Evolutionary conservation across 2,113 vertebrate genomes (phyloP).

Genomic region (Natator depressus): DNA sequence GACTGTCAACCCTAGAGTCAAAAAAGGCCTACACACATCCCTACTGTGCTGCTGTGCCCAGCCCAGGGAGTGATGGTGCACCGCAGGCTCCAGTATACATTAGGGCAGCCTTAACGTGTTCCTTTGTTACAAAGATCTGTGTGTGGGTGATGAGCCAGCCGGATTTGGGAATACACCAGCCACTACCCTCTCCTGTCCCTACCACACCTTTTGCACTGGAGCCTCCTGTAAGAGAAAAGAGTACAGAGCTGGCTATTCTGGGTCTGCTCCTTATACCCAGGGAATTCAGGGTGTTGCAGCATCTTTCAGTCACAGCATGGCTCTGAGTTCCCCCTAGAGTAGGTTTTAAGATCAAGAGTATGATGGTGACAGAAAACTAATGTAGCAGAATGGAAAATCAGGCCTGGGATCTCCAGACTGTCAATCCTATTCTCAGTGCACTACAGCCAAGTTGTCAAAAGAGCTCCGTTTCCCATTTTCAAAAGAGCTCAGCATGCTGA

Average conservation of each 20-base stretch:
- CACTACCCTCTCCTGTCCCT: not conserved
- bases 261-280: not conserved
- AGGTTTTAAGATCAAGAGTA: not conserved
- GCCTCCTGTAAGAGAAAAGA: not conserved
- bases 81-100: not conserved
- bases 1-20: not conserved
- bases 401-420: not conserved
- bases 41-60: not conserved
- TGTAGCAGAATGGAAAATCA: not conserved
- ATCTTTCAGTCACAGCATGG: not conserved
- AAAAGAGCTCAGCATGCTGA: not conserved
- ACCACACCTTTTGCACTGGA: rapidly evolving
- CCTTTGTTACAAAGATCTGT: not conserved
- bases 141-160: not conserved
- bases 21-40: not conserved
- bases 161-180: not conserved
- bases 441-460: not conserved
- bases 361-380: rapidly evolving
- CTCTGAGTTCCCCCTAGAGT: not conserved
- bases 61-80: not conserved
- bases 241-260: rapidly evolving
- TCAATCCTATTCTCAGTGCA: not conserved
- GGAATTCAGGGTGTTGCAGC: not conserved
- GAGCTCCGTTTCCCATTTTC: not conserved
- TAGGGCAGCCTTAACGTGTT: not conserved